Evolutionary conservation across 2,888 invertebrate genomes (phyloP).

Genomic region (Drosophila ochracea): DNA sequence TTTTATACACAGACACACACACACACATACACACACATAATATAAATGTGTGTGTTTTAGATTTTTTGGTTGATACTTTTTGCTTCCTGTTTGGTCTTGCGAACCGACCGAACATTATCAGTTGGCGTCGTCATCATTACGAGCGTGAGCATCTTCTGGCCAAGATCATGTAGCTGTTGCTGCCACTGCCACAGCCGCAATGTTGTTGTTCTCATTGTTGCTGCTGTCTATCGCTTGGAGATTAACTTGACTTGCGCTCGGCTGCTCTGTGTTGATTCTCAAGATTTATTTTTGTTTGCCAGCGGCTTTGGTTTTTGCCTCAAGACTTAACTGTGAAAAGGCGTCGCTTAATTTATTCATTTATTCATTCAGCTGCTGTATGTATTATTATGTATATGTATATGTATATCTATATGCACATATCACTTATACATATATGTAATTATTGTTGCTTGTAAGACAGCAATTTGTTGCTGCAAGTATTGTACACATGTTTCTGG

Average conservation of each 20-base stretch:
- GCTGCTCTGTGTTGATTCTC: slow-evolving; percentile 45
- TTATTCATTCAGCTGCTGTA: slow-evolving; percentile 64
- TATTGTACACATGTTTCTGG: slow-evolving; percentile 57
- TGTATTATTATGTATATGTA: slow-evolving; percentile 27
- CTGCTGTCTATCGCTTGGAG: slow-evolving; percentile 27
- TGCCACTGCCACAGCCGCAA: slow-evolving; percentile 14
- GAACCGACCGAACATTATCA: slow-evolving; percentile 52
- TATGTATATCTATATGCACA: not conserved
- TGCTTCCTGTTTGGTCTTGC: slow-evolving; percentile 71
- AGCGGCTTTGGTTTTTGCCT: slow-evolving; percentile 44
- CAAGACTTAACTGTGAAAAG: slow-evolving; percentile 71
- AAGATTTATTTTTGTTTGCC: slow-evolving; percentile 51
- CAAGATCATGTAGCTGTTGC: slow-evolving; percentile 61
- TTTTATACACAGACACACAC: slow-evolving; percentile 37
- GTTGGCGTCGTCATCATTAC: slow-evolving; percentile 50
- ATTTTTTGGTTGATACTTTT: slow-evolving; percentile 62
- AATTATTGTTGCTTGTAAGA: slow-evolving; percentile 58
- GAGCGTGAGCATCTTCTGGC: slow-evolving; percentile 57
- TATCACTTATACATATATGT: slow-evolving; percentile 29
- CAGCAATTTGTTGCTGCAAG: slow-evolving; percentile 59
- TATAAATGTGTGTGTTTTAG: slow-evolving; percentile 25
- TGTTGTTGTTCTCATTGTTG: slow-evolving; percentile 25
- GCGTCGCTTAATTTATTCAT: slow-evolving; percentile 76
- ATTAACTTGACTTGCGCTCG: slow-evolving; percentile 40
- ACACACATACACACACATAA: slow-evolving; percentile 8